These are phyloP conservation scores for Cettia cetti DNA, from an alignment of 2,113 vertebrate species.

Conservation along the genomic window DNA sequence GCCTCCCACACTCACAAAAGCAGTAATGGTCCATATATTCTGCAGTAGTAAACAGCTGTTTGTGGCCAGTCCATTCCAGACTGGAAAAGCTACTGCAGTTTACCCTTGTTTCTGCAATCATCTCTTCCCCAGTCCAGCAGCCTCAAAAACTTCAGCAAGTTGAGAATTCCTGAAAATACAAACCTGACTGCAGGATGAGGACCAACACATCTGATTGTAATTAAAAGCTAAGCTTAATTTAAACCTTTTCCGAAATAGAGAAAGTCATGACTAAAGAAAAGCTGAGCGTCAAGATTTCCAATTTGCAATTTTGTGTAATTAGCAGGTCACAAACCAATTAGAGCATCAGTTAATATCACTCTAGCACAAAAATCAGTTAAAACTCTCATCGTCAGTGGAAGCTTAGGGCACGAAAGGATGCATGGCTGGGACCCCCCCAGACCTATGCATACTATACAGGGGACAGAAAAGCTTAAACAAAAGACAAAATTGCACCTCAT, in stretches of 20 bases:
- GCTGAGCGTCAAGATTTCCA: neutral
- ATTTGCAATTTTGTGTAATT: neutral
- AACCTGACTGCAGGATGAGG: neutral
- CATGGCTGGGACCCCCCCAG: neutral
- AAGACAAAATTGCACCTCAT: conserved; percentile 21
- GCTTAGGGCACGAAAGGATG: neutral
- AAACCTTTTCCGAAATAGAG: neutral
- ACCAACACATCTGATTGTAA: neutral
- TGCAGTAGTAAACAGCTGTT: neutral
- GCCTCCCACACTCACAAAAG: neutral
- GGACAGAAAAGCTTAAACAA: neutral
- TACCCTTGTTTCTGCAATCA: neutral
- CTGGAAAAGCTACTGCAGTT: neutral
- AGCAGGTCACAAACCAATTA: neutral
- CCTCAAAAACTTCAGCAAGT: neutral
- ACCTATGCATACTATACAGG: neutral
- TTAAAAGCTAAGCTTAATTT: conserved; percentile 8
- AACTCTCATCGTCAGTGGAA: neutral
- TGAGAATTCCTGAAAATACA: neutral
- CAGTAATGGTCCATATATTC: neutral
- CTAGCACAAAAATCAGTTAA: neutral
- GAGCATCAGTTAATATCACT: neutral
- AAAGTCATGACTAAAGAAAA: neutral
- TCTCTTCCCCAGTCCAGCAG: neutral
- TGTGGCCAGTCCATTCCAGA: neutral